Percentiles rank a stretch among this genome's conserved stretches.
Evolutionary conservation across 2,113 vertebrate genomes (phyloP).

Genomic region (Psephotus haematonotus): DNA sequence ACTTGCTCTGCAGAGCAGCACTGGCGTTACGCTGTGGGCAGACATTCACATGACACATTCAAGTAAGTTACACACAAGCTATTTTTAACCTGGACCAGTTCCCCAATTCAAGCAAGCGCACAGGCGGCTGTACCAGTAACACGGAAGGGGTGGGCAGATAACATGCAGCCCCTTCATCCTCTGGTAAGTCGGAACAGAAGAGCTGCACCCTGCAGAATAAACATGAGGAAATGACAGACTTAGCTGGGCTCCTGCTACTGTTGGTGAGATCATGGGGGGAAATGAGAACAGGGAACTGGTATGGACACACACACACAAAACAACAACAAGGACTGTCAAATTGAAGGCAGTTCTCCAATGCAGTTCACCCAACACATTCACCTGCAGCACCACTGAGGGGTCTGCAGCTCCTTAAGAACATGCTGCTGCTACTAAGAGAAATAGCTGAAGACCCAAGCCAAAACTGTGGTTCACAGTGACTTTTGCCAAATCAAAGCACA

Average conservation of each 20-base stretch:
- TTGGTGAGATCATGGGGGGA: neutral
- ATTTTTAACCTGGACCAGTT: slow-evolving; percentile 30
- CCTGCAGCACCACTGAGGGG: neutral
- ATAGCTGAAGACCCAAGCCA: neutral
- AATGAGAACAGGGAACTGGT: neutral
- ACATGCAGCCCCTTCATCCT: neutral
- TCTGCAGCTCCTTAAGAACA: neutral
- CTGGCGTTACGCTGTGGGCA: neutral
- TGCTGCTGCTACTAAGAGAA: neutral
- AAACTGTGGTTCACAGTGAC: neutral
- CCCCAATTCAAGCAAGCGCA: neutral
- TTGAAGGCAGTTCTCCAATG: neutral
- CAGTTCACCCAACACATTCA: neutral
- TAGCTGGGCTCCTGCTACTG: neutral
- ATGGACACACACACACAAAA: neutral
- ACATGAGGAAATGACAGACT: neutral
- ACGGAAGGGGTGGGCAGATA: neutral
- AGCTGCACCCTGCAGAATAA: neutral
- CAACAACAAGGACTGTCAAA: neutral
- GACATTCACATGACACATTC: neutral
- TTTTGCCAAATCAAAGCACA: neutral
- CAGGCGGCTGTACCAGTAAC: neutral
- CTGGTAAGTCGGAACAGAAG: neutral
- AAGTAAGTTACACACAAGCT: neutral
- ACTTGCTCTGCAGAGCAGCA: neutral